phyloP scores from a whole-genome alignment of 1,140 invertebrate species.

The Nixonia krombeini region DNA sequence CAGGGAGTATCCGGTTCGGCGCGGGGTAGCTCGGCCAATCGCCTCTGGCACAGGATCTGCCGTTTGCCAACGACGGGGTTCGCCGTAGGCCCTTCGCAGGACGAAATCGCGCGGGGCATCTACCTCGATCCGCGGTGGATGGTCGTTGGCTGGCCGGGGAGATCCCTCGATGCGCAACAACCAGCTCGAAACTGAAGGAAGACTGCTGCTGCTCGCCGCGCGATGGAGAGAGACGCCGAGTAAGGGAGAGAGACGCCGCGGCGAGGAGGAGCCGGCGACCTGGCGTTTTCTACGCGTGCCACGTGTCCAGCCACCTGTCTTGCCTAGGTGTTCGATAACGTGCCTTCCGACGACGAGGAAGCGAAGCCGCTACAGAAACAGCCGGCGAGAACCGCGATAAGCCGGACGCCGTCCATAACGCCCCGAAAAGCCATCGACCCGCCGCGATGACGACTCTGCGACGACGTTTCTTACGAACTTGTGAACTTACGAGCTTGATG shows the following conservation, averaged over 20 bases:
- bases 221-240: constrained; percentile 21
- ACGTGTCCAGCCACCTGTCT: constrained; percentile 64
- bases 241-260: constrained; percentile 24
- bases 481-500: no score
- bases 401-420: no score
- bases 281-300: constrained; percentile 54
- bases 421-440: no score
- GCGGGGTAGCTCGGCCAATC: constrained; percentile 1
- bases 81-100: constrained; percentile 11
- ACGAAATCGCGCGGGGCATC: constrained; percentile 30
- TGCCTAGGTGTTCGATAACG: constrained; percentile 45
- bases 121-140: constrained; percentile 15
- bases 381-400: constrained; percentile 12
- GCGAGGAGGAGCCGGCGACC: constrained; percentile 41
- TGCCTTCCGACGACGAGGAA: constrained; percentile 22
- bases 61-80: constrained; percentile 6
- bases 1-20: constrained; percentile 7
- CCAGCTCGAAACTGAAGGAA: constrained; percentile 9
- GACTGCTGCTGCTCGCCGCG: no score
- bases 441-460: no score
- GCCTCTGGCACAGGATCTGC: constrained; percentile 1
- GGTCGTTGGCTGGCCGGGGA: constrained; percentile 14
- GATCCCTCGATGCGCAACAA: neutral
- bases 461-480: no score
- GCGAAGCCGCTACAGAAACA: constrained; percentile 13